Conservation (phyloP, 2,888 invertebrate genomes). For the Ormia ochracea region DNA sequence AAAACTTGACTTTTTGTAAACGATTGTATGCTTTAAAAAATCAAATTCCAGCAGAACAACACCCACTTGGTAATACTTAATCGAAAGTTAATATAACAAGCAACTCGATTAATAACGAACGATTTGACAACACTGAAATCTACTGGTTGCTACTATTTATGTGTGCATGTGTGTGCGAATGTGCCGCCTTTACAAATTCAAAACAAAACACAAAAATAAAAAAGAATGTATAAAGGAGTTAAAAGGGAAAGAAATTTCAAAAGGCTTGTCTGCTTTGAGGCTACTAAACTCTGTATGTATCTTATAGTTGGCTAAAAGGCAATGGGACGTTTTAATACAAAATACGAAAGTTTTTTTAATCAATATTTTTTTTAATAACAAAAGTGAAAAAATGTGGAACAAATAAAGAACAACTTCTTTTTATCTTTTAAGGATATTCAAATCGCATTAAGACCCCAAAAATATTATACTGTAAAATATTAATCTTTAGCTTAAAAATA, state of each 20-base stretch:
- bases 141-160: background rate
- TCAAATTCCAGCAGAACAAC: background rate
- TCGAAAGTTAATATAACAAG: background rate
- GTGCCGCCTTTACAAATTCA: conserved; percentile 28
- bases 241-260: conserved; percentile 28
- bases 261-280: conserved; percentile 48
- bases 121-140: conserved; percentile 1
- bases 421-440: too few species aligned
- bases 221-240: background rate
- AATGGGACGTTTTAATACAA: background rate
- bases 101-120: background rate
- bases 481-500: too few species aligned
- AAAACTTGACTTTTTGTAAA: too few species aligned
- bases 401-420: too few species aligned
- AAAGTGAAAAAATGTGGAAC: too few species aligned
- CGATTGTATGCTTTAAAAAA: too few species aligned
- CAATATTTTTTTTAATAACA: background rate
- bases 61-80: background rate
- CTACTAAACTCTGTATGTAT: conserved; percentile 37
- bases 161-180: background rate
- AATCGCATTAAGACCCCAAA: too few species aligned
- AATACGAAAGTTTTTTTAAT: background rate
- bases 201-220: conserved; percentile 15
- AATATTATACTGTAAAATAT: too few species aligned
- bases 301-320: background rate